phyloP scores from a whole-genome alignment of 2,797 vertebrate species.

The Spheniscus humboldti region DNA sequence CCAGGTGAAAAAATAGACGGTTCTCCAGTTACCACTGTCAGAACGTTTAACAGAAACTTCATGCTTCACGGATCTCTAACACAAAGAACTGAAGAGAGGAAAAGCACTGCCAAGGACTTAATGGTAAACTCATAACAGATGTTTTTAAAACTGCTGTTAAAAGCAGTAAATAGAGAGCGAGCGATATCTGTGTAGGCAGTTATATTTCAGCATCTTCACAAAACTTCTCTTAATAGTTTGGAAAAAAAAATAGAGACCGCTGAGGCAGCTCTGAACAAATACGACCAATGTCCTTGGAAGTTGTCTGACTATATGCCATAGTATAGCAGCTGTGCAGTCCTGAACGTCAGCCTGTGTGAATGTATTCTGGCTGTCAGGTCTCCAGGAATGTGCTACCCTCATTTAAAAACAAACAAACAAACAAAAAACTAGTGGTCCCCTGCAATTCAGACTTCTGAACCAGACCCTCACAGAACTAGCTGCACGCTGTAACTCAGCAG shows the following conservation, averaged over 20 bases:
- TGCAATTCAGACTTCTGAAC: not conserved
- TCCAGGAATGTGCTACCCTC: not conserved
- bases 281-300: not conserved
- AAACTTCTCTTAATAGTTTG: not conserved
- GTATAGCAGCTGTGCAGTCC: not conserved
- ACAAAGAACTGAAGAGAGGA: conserved; percentile 66
- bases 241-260: not conserved
- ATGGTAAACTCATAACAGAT: conserved; percentile 59
- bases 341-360: not conserved
- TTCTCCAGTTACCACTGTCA: conserved; percentile 53
- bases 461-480: not conserved
- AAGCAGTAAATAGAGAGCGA: not conserved
- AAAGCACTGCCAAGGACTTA: conserved; percentile 65
- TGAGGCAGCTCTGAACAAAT: not conserved
- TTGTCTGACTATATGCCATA: not conserved
- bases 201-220: not conserved
- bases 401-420: not conserved
- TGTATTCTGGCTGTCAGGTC: not conserved
- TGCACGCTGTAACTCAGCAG: not conserved
- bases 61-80: conserved; percentile 74
- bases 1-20: conserved; percentile 72
- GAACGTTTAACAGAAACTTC: conserved; percentile 75
- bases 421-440: not conserved
- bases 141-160: not conserved
- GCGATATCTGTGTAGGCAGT: not conserved